phyloP scores from a whole-genome alignment of 1,140 invertebrate species.

The Copidosoma floridanum region DNA sequence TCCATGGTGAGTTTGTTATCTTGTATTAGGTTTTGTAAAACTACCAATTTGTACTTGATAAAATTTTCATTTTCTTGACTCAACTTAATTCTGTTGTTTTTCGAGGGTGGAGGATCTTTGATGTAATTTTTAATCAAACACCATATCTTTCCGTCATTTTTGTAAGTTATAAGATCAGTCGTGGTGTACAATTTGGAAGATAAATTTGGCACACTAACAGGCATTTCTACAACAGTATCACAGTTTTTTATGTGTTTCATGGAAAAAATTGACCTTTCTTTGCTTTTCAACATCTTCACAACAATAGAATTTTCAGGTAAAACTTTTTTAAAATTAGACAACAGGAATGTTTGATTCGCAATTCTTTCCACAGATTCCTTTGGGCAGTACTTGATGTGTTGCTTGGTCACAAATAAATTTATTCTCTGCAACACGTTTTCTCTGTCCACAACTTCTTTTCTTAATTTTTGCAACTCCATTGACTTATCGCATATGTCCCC shows the following conservation, averaged over 20 bases:
- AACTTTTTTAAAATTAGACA: slow-evolving; percentile 33
- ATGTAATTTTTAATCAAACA: slow-evolving; percentile 45
- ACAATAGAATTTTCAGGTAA: slow-evolving; percentile 38
- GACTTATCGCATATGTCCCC: slow-evolving; percentile 38
- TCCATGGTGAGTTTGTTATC: slow-evolving; percentile 37
- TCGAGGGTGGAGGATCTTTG: slow-evolving; percentile 25
- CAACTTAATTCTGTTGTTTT: slow-evolving; percentile 24
- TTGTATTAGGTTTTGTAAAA: slow-evolving; percentile 27
- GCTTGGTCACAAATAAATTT: slow-evolving; percentile 42
- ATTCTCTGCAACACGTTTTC: slow-evolving; percentile 40
- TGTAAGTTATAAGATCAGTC: slow-evolving; percentile 42
- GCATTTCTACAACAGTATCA: slow-evolving; percentile 36
- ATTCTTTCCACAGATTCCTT: slow-evolving; percentile 34
- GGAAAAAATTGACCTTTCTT: slow-evolving; percentile 31
- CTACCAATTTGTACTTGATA: slow-evolving; percentile 39
- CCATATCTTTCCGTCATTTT: slow-evolving; percentile 37
- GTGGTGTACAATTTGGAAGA: slow-evolving; percentile 14
- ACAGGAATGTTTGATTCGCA: slow-evolving; percentile 30
- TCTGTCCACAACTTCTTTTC: slow-evolving; percentile 10
- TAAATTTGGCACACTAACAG: slow-evolving; percentile 27
- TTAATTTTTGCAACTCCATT: slow-evolving; percentile 10
- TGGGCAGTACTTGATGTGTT: slow-evolving; percentile 30
- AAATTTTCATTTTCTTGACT: slow-evolving; percentile 32
- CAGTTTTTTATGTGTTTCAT: slow-evolving; percentile 37
- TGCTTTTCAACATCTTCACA: slow-evolving; percentile 30